phyloP scores from a whole-genome alignment of 2,888 invertebrate genomes.

The Apamea sordens region DNA sequence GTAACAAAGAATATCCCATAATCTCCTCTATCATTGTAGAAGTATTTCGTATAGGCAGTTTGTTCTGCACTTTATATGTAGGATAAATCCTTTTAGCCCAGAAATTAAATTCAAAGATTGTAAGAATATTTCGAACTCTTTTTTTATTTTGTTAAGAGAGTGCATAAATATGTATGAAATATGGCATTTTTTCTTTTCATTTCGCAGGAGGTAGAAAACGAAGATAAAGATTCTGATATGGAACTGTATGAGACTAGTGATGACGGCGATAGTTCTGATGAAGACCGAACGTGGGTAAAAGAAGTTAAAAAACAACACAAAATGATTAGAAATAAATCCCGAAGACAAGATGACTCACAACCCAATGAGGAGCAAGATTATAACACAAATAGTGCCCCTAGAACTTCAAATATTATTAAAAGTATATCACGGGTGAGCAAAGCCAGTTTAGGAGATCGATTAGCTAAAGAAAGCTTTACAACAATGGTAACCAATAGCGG shows the following conservation, averaged over 20 bases:
- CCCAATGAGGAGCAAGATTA: constrained; percentile 72
- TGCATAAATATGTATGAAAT: not conserved
- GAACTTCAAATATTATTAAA: constrained; percentile 85
- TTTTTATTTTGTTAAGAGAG: not conserved
- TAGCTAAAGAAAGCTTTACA: constrained; percentile 90
- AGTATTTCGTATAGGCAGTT: not conserved
- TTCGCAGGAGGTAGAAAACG: constrained; percentile 79
- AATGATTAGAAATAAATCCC: constrained; percentile 88
- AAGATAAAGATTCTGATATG: constrained; percentile 88
- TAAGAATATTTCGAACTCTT: not conserved
- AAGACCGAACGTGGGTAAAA: constrained; percentile 94
- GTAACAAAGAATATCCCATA: constrained; percentile 67
- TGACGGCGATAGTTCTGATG: constrained; percentile 92
- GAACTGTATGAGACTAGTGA: constrained; percentile 86
- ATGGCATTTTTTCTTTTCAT: constrained; percentile 6
- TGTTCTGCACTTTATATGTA: not conserved
- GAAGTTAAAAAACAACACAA: constrained; percentile 95
- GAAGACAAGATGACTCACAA: constrained; percentile 76
- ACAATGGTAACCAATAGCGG: constrained; percentile 88
- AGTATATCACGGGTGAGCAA: constrained; percentile 90
- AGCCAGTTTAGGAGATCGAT: constrained; percentile 93
- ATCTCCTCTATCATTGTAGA: not conserved
- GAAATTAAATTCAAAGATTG: not conserved
- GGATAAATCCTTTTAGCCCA: not conserved
- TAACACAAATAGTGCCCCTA: constrained; percentile 88